Evolutionary conservation across 2,888 invertebrate species (phyloP).

Genomic region (Pristionchus entomophagus): DNA sequence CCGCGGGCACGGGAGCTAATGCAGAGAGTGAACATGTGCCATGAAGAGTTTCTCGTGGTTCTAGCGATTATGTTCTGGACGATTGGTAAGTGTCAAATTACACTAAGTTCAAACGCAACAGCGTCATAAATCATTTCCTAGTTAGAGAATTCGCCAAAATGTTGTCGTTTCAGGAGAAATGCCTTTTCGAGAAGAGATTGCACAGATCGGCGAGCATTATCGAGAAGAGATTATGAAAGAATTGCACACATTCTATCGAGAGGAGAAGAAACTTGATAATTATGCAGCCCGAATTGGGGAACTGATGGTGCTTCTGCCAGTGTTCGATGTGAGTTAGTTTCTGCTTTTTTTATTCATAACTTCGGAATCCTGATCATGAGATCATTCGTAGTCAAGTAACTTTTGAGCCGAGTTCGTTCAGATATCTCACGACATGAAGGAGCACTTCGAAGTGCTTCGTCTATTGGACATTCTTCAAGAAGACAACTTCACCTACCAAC

Average conservation of each 20-base stretch:
- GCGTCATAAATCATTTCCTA: neutral
- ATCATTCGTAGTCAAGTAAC: neutral
- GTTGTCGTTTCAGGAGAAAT: neutral
- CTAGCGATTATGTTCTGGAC: neutral
- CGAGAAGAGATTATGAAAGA: neutral
- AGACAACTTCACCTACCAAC: slow-evolving; percentile 10
- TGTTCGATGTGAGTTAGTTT: neutral
- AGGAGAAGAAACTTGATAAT: neutral
- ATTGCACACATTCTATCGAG: neutral
- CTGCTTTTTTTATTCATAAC: too few species aligned
- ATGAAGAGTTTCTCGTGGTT: neutral
- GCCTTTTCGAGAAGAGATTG: neutral
- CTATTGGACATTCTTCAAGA: neutral
- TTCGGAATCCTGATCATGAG: neutral
- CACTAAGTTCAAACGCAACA: neutral
- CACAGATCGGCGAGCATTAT: neutral
- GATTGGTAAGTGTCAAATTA: neutral
- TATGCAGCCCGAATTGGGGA: neutral
- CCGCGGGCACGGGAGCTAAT: neutral
- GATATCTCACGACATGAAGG: neutral
- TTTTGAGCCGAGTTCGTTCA: neutral
- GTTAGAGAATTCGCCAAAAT: neutral
- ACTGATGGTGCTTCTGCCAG: neutral
- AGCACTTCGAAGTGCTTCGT: slow-evolving; percentile 13
- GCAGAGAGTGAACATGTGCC: neutral